These are phyloP conservation scores for Anniella stebbinsi DNA, from an alignment of 2,797 vertebrate species.

Conservation along the genomic window DNA sequence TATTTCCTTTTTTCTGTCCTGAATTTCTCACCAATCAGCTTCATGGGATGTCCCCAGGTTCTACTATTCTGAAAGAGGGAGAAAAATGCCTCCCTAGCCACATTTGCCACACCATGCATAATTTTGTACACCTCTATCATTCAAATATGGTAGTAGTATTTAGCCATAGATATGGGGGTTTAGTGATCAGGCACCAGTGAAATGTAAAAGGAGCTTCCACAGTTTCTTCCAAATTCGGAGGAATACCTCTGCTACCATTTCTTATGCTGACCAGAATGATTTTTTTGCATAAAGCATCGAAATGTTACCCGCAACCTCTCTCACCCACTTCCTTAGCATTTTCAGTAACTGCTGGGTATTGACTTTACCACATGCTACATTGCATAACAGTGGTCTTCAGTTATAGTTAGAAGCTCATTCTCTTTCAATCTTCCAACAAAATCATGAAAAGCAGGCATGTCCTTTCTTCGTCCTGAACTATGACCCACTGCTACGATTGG, in stretches of 20 bases:
- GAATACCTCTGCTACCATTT: not conserved
- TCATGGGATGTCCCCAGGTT: no score
- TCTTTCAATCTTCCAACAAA: conserved; percentile 27
- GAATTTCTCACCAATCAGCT: no score
- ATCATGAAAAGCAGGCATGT: conserved; percentile 27
- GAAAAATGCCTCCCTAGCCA: no score
- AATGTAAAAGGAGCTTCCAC: not conserved
- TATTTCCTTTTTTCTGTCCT: no score
- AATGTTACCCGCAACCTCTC: conserved; percentile 46
- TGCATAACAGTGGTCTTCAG: conserved; percentile 65
- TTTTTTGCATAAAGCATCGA: conserved; percentile 52
- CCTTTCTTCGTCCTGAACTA: not conserved
- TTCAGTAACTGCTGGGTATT: conserved; percentile 69
- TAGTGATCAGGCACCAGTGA: not conserved
- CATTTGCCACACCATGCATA: no score
- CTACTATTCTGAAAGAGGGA: no score
- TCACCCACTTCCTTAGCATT: conserved; percentile 69
- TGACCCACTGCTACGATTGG: not conserved
- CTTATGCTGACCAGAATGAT: conserved; percentile 55
- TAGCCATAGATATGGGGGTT: not conserved
- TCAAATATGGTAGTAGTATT: not conserved
- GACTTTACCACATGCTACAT: conserved; percentile 62
- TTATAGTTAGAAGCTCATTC: conserved; percentile 49
- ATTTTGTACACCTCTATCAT: no score
- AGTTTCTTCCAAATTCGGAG: not conserved